A percentile compares a stretch with the other conserved stretches of the same genome.
These are phyloP conservation scores for Henricia sp. DNA, from an alignment of 53 echinoderm and acorn worm genomes.

Conservation along the genomic window DNA sequence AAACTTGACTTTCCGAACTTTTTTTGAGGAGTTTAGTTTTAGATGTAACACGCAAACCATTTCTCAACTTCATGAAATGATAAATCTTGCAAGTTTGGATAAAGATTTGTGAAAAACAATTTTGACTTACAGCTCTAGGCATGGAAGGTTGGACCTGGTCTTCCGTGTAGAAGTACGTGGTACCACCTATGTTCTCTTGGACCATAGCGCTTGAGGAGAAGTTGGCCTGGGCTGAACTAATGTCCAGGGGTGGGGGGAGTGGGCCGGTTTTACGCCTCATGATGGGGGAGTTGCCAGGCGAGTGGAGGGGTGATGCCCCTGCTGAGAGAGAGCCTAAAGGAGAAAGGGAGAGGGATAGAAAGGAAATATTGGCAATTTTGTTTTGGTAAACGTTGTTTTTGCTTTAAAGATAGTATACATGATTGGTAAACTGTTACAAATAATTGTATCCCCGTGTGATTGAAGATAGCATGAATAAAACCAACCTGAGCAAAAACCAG, in stretches of 20 bases:
- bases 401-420: too few relatives aligned
- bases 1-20: too few relatives aligned
- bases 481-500: too few relatives aligned
- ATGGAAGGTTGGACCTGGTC: slow-evolving; percentile 67
- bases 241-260: slow-evolving; percentile 48
- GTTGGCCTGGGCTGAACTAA: slow-evolving; percentile 43
- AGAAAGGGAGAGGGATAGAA: neutral
- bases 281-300: slow-evolving; percentile 85
- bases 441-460: too few relatives aligned
- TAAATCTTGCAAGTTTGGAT: neutral
- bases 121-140: slow-evolving; percentile 34
- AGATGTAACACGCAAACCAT: too few relatives aligned
- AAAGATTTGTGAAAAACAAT: neutral
- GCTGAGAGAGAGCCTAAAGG: slow-evolving; percentile 84
- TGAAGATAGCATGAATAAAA: too few relatives aligned
- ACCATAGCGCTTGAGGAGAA: slow-evolving; percentile 60
- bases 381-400: too few relatives aligned
- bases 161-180: slow-evolving; percentile 98
- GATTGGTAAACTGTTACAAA: too few relatives aligned
- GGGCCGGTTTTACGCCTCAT: slow-evolving; percentile 69
- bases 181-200: slow-evolving; percentile 96
- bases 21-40: too few relatives aligned
- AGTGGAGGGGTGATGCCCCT: slow-evolving; percentile 94
- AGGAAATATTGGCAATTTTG: neutral
- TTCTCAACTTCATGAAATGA: too few relatives aligned